phyloP scores from a whole-genome alignment of 2,797 vertebrate species.

The Dermochelys coriacea region DNA sequence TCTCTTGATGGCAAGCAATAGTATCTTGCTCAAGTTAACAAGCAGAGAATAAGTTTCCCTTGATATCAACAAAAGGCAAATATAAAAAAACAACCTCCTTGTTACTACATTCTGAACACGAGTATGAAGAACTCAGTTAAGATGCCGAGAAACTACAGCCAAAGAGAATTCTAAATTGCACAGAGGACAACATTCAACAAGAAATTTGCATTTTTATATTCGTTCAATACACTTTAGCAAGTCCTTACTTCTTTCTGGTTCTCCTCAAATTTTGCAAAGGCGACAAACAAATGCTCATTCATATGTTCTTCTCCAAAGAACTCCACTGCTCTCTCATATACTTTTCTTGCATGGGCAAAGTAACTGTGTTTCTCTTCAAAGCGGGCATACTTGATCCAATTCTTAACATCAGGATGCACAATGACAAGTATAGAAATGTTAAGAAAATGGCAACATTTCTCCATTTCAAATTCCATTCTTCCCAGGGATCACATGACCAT shows the following conservation, averaged over 20 bases:
- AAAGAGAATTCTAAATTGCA: fast-evolving
- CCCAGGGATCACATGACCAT: fast-evolving
- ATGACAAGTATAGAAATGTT: conserved; percentile 88
- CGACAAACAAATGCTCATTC: conserved; percentile 93
- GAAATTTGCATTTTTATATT: fast-evolving
- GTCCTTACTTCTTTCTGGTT: conserved; percentile 94
- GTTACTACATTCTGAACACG: background rate
- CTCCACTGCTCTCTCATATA: conserved; percentile 93
- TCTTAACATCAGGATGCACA: conserved; percentile 96
- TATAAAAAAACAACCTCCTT: fast-evolving
- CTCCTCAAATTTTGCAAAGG: conserved; percentile 97
- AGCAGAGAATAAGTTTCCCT: background rate
- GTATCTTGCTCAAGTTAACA: background rate
- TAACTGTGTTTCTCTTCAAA: conserved; percentile 98
- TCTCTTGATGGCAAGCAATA: background rate
- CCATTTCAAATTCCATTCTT: background rate
- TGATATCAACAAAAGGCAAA: background rate
- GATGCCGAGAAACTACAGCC: background rate
- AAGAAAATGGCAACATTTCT: conserved; percentile 73
- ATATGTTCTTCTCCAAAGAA: conserved; percentile 96
- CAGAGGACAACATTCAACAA: background rate
- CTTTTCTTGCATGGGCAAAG: conserved; percentile 90
- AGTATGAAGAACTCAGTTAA: background rate
- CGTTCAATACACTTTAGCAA: fast-evolving
- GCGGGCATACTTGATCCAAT: conserved; percentile 99